Evolutionary conservation across 1,140 invertebrate species (phyloP), one percentile per base, ranked within the genome.

Genomic region (Eupristina koningsbergeri): DNA sequence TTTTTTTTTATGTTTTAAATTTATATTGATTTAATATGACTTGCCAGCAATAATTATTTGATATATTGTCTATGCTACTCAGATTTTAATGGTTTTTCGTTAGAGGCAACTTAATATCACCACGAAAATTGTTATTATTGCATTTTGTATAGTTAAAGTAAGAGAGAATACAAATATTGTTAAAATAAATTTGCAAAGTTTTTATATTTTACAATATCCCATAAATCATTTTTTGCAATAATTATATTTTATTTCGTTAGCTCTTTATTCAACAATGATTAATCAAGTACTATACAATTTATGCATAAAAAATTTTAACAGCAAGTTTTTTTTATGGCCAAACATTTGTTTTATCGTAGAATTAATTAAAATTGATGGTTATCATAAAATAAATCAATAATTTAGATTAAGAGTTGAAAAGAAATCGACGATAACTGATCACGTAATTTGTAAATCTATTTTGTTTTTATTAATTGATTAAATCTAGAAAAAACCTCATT

Each of bases 151-250:
- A 41, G 41, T 17, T 41, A 29, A 26, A 19, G 31, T 8, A 9
- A 29, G n/a, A 77, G 74, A 39, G 74, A 77, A 78, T 58, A 45
- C 63, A 76, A 76, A 17, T 61, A 61, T 34, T 15, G 39, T 36
- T 58, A 3, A 13, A 31, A 58, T 36, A 58, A 19, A 19, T 31
- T 3, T 58, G 75, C 53, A 29, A 58, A 34, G 0, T n/a, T 78
- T 78, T 64, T 64, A 26, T 31, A 47, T 63, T 39, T 76, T 29
- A n/a, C 22, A 3, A 36, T 29, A 8, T 36, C 39, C 41, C 71
- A n/a, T 81, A 81, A 81, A 81, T 81, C 80, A 81, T n/a, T 74
- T 31, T 26, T 11, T n/a, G 71, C 39, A 17, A 58, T 58, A 71
- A 45, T 71, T 53, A 69, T 26, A 39, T 50, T 76, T 58, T 29